Base-by-base conservation (phyloP, 2,888 invertebrate species). In the Kryphioiulus occultus region DNA sequence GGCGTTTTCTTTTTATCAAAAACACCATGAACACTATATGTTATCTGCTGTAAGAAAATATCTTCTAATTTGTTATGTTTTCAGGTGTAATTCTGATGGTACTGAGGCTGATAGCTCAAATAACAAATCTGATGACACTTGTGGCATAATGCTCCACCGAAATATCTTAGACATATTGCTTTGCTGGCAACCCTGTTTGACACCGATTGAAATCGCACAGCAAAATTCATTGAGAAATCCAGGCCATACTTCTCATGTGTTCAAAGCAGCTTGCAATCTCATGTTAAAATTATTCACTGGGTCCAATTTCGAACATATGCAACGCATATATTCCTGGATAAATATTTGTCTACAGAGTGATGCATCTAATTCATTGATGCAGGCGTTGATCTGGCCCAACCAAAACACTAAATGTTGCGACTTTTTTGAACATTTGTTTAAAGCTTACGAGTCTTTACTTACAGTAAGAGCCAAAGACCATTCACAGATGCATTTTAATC, bases 341-440 rank as follows among this genome's bases (percentile, higher is more conserved):
- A 85, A 44, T 44, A 2, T 4, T 12, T 26, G 26, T n/a, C 26
- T 85, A 15, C 85, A 85, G 26, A 85, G 30, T 10, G 78, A 78
- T 17, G 30, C 17, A 78, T 78, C 85, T 19, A 85, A 42, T 42
- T 35, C 22, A 19, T 12, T 85, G 44, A 39, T 42, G 9, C 22
- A 26, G 12, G 84, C 22, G 5, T 68, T 68, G 59, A 19, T 84
- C 10, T 32, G n/a, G 22, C 22, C 39, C 17, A 39, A 15, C n/a
- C 39, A 84, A 12, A 39, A 84, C 17, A 1, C n/a, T 0, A 10
- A 35, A 84, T 39, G 22, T 9, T 35, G 84, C 12, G 84, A 84
- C n/a, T 39, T 84, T 84, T 84, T 84, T 39, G n/a, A 15, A 35
- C 7, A 32, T 10, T n/a, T 84, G 35, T 84, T 84, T 84, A 84